These are phyloP conservation scores for Gouania willdenowi DNA, from an alignment of 2,797 vertebrate genomes.

Conservation along the genomic window DNA sequence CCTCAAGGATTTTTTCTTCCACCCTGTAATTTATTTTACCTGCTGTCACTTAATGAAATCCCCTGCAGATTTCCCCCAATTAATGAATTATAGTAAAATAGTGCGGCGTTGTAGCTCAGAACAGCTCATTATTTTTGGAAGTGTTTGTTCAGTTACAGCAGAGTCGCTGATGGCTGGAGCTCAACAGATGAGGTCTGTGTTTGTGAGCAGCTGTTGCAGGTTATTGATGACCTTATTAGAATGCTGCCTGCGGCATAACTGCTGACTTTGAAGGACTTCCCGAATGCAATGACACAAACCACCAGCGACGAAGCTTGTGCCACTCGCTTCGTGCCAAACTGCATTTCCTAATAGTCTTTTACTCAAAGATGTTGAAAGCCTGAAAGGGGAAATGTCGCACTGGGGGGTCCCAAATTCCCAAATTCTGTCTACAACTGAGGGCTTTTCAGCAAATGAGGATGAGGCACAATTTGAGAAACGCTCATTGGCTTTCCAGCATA, in stretches of 20 bases:
- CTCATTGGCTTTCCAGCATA: too few relatives aligned
- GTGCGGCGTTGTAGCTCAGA: constrained; percentile 28
- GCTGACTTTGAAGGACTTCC: constrained; percentile 74
- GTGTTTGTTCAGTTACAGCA: constrained; percentile 54
- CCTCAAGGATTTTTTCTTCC: constrained; percentile 30
- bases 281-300: constrained; percentile 63
- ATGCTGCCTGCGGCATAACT: constrained; percentile 77
- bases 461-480: constrained; percentile 19
- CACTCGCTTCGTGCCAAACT: constrained; percentile 42
- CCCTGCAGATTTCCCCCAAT: constrained; percentile 27
- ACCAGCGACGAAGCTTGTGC: constrained; percentile 40
- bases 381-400: constrained; percentile 14
- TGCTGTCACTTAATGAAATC: constrained; percentile 26
- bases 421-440: constrained; percentile 13
- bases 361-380: constrained; percentile 25
- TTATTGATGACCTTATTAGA: constrained; percentile 93
- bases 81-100: constrained; percentile 40
- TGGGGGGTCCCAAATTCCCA: constrained; percentile 24
- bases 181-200: constrained; percentile 82
- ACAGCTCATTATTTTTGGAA: constrained; percentile 56
- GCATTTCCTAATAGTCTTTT: constrained; percentile 55
- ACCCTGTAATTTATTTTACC: constrained; percentile 29
- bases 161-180: constrained; percentile 68
- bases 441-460: constrained; percentile 23
- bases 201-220: constrained; percentile 87